Evolutionary conservation across 2,113 vertebrate genomes (phyloP).

Genomic region (Tetrax tetrax): DNA sequence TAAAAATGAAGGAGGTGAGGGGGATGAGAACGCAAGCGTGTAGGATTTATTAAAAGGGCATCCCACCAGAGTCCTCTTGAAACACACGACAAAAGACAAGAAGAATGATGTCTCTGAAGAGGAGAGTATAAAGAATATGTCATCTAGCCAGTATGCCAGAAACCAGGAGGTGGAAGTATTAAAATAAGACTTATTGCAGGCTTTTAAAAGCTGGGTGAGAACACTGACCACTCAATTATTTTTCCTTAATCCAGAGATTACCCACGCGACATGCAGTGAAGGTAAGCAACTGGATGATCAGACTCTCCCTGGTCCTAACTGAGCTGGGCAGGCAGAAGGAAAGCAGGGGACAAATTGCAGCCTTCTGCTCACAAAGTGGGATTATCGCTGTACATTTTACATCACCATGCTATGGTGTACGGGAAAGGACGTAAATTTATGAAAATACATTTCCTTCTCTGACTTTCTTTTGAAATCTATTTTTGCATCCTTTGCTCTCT

Average conservation of each 20-base stretch:
- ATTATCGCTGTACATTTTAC: not conserved
- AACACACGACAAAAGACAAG: not conserved
- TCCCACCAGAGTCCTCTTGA: not conserved
- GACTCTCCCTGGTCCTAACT: not conserved
- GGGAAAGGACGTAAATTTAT: not conserved
- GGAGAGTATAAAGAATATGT: not conserved
- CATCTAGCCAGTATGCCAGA: not conserved
- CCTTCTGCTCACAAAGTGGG: not conserved
- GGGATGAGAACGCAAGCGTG: not conserved
- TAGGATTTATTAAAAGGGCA: constrained; percentile 27
- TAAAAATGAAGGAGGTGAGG: constrained; percentile 22
- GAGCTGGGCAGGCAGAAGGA: not conserved
- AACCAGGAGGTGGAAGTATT: not conserved
- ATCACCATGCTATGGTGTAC: not conserved
- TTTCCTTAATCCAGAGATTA: not conserved
- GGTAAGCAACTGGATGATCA: not conserved
- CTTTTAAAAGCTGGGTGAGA: not conserved
- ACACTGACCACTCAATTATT: not conserved
- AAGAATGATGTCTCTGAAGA: not conserved
- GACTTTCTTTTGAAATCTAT: not conserved
- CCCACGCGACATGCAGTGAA: not conserved
- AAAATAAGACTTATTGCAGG: not conserved
- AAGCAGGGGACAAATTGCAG: not conserved
- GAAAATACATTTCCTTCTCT: not conserved
- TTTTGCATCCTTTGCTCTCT: not conserved